Evolutionary conservation across 2,113 vertebrate genomes (phyloP), one percentile per base, ranked within the genome.

Genomic region (Sinocyclocheilus anshuiensis): DNA sequence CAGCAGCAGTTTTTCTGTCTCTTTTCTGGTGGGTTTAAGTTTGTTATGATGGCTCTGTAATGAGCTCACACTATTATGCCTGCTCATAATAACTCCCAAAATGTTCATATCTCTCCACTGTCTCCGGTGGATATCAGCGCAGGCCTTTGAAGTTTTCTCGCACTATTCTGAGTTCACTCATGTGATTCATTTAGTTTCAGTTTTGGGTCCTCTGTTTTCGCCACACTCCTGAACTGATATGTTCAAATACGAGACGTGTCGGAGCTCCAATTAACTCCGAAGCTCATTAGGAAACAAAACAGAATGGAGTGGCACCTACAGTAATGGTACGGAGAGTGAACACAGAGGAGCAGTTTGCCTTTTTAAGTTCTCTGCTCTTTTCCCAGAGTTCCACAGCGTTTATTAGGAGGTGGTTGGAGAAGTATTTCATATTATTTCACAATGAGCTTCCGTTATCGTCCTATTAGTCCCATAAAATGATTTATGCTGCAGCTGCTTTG

Each of bases 101-200:
- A 45, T 69, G 45, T 81, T 45, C 6, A 11, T 42, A 45, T 81
- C n/a, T 81, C 55, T 65, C 59, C 20, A 6, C 36, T 9, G 78
- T 83, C 81, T 71, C 81, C 45, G 7, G 81, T 71, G 81, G 65
- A 83, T 83, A 22, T 71, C 18, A 12, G 3, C 81, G 2, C 45
- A 53, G 10, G 81, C 63, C 81, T 83, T 83, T 83, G 81, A 83
- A 53, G 81, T 83, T 83, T 12, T 83, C 20, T 8, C 81, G 2
- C 26, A 22, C 33, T 65, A n/a, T 67, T 67, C 42, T 48, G 33
- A 20, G 45, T 53, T 69, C 42, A 55, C 45, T 83, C 29, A n/a
- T 71, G 42, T 50, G 72, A 76, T 50, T 76, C 6, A 50, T 76
- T 82, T 71, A 69, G 63, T n/a, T 82, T 67, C 6, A 24, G 20